Evolutionary conservation across 2,113 vertebrate species (phyloP), one percentile per base, ranked within the genome.

Genomic region (Coregonus clupeaformis): DNA sequence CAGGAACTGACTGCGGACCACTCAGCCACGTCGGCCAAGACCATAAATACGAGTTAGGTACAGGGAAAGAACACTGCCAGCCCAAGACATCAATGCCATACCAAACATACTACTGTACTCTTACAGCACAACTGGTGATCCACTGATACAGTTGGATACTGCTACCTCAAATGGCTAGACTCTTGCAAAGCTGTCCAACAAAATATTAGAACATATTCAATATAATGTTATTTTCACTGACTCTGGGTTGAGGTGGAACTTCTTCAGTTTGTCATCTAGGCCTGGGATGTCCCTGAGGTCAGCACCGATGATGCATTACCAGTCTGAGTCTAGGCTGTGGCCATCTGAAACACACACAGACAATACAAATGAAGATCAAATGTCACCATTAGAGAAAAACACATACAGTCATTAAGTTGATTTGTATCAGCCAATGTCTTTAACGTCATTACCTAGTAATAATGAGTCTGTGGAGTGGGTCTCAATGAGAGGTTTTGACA

Each of bases 401-500:
- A 42, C 36, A 42, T 42, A 12, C 12, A 78, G 18, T 4, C 3
- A 14, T 16, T 52, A 18, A 18, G 49, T 18, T 52, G 12, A 52
- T 16, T 52, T 30, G 7, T 2, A 20, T 73, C 7, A 72, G 29
- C 36, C 49, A 45, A 20, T 32, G 59, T 4, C 63, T 20, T 30
- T 69, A 72, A 71, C 75, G 72, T 83, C 86, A 91, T 91, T 94
- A 96, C 98, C 97, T 69, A 98, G 90, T 63, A 96, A 91, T 87
- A 99, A 90, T 30, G 95, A 94, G 89, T 97, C 96, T 69, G 94
- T 94, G 71, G 95, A 95, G 92, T 99, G 96, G 55, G 95, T 93
- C 87, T 99, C 97, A 75, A 95, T 90, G 87, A 99, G 94, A 60
- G 97, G 94, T 87, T 96, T 97, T 78, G 93, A 97, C 66, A 99